Evolutionary conservation across 35 echinoderm and acorn worm species (phyloP).

Genomic region (Antedon bifida): DNA sequence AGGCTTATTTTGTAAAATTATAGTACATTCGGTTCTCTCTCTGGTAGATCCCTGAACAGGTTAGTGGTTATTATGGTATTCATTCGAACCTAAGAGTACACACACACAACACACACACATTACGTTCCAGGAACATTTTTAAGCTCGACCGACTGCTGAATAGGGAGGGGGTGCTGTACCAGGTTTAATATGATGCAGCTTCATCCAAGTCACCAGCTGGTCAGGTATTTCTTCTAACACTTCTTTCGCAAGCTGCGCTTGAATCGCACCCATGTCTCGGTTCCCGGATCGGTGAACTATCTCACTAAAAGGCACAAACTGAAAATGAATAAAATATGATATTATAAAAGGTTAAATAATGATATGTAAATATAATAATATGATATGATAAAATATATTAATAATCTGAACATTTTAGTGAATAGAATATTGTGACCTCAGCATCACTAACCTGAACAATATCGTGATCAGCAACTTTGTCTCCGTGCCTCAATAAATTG

Average conservation of each 20-base stretch:
- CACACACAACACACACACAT: too few species aligned
- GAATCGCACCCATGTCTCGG: constrained; percentile 45
- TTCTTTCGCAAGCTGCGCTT: constrained; percentile 85
- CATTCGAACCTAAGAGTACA: too few species aligned
- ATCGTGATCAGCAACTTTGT: neutral
- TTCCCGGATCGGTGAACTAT: constrained; percentile 34
- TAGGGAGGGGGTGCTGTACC: neutral
- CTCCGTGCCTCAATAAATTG: neutral
- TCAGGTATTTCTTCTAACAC: constrained; percentile 87
- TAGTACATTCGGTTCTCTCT: too few species aligned
- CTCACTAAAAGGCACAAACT: constrained; percentile 96
- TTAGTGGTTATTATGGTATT: too few species aligned
- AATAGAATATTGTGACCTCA: too few species aligned
- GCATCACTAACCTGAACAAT: neutral
- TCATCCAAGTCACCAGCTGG: constrained; percentile 69
- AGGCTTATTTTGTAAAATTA: too few species aligned
- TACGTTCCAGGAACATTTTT: too few species aligned
- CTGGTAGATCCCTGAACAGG: too few species aligned
- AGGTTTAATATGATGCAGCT: constrained; percentile 38
- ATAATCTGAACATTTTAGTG: too few species aligned
- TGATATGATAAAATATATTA: too few species aligned
- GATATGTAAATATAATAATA: too few species aligned
- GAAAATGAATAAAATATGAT: constrained; percentile 7
- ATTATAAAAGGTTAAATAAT: too few species aligned
- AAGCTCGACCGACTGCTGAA: neutral